phyloP scores from a whole-genome alignment of 1,140 invertebrate genomes.

The Drosophila sp. region DNA sequence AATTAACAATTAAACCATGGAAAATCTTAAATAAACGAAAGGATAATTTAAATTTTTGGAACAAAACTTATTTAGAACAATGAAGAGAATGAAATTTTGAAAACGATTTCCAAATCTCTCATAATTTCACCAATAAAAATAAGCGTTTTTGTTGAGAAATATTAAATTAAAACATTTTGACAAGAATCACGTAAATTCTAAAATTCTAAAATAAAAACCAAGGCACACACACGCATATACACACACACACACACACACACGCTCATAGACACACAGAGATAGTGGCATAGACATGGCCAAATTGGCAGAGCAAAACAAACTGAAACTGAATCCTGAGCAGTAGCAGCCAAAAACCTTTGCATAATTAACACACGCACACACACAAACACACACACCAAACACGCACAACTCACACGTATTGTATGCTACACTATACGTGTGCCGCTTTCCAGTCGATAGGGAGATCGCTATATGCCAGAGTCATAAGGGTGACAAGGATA shows the following conservation, averaged over 20 bases:
- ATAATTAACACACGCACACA: slow-evolving; percentile 53
- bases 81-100: no score
- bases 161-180: slow-evolving; percentile 8
- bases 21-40: no score
- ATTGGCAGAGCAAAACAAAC: slow-evolving; percentile 75
- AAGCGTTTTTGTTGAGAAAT: not conserved
- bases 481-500: slow-evolving; percentile 14
- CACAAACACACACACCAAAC: slow-evolving; percentile 4
- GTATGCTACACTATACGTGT: slow-evolving; percentile 59
- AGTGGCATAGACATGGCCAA: slow-evolving; percentile 47
- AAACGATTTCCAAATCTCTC: no score
- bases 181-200: slow-evolving; percentile 42
- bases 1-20: no score
- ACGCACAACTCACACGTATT: slow-evolving; percentile 48
- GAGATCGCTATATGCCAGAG: not conserved
- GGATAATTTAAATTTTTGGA: no score
- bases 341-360: slow-evolving; percentile 28
- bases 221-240: slow-evolving; percentile 28
- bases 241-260: slow-evolving; percentile 9
- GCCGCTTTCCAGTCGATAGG: slow-evolving; percentile 51
- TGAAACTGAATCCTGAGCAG: slow-evolving; percentile 54
- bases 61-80: no score
- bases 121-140: slow-evolving; percentile 13
- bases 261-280: slow-evolving; percentile 13
- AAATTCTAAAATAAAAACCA: not conserved